Conservation (phyloP, 1,140 invertebrate genomes). For the Drosophila ambigua region DNA sequence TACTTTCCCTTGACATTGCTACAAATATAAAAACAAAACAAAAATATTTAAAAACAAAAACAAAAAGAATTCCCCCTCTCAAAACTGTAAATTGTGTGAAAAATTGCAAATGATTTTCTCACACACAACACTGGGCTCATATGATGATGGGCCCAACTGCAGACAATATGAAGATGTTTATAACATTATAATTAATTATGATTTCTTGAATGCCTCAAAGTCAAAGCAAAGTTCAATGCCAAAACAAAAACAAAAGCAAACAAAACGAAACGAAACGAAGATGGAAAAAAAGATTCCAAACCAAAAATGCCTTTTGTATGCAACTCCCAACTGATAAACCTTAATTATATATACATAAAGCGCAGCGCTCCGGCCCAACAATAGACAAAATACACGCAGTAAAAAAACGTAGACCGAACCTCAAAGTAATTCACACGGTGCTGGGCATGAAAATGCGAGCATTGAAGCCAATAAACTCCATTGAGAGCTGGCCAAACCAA, state of each 20-base stretch:
- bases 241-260: constrained; percentile 52
- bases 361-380: constrained; percentile 54
- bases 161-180: constrained; percentile 72
- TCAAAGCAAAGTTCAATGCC: constrained; percentile 80
- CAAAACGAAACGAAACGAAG: constrained; percentile 28
- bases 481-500: constrained; percentile 33
- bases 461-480: constrained; percentile 43
- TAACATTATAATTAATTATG: constrained; percentile 78
- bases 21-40: constrained; percentile 32
- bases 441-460: constrained; percentile 42
- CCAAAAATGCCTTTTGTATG: constrained; percentile 58
- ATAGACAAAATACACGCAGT: constrained; percentile 42
- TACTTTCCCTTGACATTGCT: constrained; percentile 62
- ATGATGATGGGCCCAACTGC: constrained; percentile 29
- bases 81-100: constrained; percentile 59
- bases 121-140: constrained; percentile 35
- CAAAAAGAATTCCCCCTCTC: constrained; percentile 31
- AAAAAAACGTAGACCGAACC: constrained; percentile 25
- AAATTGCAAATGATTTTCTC: constrained; percentile 58
- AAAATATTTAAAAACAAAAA: constrained; percentile 1
- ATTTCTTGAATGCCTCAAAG: constrained; percentile 67
- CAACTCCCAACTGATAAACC: constrained; percentile 66
- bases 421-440: constrained; percentile 66
- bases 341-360: constrained; percentile 77
- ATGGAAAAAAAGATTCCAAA: no score